Percentiles rank a stretch among this genome's conserved stretches.
Conservation (phyloP, 2,888 invertebrate genomes). For the Lithophane leautieri region DNA sequence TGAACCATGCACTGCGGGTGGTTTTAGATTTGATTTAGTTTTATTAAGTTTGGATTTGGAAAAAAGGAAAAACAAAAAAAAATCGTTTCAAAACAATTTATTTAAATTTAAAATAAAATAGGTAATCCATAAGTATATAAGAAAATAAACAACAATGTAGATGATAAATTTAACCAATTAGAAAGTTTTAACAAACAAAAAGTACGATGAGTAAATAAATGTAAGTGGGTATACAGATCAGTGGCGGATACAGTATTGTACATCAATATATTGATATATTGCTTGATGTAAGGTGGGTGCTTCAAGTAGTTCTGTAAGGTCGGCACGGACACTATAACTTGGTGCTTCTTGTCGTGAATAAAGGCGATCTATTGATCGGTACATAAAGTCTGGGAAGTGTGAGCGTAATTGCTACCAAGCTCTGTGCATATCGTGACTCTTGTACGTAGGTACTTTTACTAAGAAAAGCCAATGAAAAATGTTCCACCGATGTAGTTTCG, state of each 20-base stretch:
- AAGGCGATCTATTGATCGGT: constrained; percentile 81
- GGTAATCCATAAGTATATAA: constrained; percentile 62
- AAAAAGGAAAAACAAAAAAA: constrained; percentile 67
- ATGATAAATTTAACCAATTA: constrained; percentile 63
- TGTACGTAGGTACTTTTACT: constrained; percentile 80
- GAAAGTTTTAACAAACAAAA: constrained; percentile 63
- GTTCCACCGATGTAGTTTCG: constrained; percentile 67
- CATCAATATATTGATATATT: constrained; percentile 67
- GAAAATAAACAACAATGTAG: constrained; percentile 64
- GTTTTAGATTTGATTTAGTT: constrained; percentile 55
- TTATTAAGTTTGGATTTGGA: constrained; percentile 62
- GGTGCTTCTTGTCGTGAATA: constrained; percentile 86
- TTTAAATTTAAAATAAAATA: constrained; percentile 69
- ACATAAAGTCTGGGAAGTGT: constrained; percentile 89
- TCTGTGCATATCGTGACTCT: constrained; percentile 86
- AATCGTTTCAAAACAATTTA: constrained; percentile 70
- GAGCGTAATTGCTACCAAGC: constrained; percentile 89
- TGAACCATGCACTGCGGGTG: constrained; percentile 52
- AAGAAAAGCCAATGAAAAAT: constrained; percentile 85
- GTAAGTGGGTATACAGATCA: constrained; percentile 63
- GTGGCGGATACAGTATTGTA: constrained; percentile 64
- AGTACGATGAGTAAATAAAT: constrained; percentile 67
- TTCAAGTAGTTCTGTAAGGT: constrained; percentile 79
- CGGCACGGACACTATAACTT: constrained; percentile 75
- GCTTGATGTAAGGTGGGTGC: constrained; percentile 88